Base-by-base conservation (phyloP, 53 echinoderm and acorn worm genomes). In the Apostichopus leukothele region DNA sequence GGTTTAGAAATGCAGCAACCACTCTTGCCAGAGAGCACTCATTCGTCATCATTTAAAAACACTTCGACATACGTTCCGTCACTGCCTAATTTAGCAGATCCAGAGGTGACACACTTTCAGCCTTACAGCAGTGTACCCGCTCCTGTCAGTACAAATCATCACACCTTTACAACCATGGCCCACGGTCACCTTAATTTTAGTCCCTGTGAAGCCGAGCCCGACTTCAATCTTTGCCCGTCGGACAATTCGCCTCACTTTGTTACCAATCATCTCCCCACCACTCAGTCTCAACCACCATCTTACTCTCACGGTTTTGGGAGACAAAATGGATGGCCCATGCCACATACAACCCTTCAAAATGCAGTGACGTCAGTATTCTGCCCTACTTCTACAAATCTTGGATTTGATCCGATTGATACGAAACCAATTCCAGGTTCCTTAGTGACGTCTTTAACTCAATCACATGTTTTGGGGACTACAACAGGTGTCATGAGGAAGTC, bases 261-360 rank as follows among this genome's bases (percentile, higher is more conserved):
- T 1, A 84, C 86, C 60, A 86, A 86, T 87, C 61, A 73, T 52
- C 79, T 86, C 8, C 74, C 88, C n/a, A 87, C 75, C 4, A 87
- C 88, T 6, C 88, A 87, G 50, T 75, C 88, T 5, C 88, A 74
- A 23, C 88, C 88, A 52, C 88, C 88, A 22, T 52, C 75, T 50
- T 87, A 87, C 52, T 74, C 88, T 13, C 88, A 87, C 6, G 88
- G 74, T 18, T 87, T 87, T 18, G 75, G 75, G 12, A 74, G 88
- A 16, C 92, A 90, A 22, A 89, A 90, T 12, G 75, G 90, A 53
- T 86, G 90, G 84, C 76, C 80, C 50, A 79, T 92, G 67, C 87
- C 89, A 51, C 90, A 92, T 66, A 75, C 87, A 52, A 92, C 87
- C 52, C 92, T 90, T 87, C 92, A 89, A 53, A 89, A 89, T 76